phyloP scores from a whole-genome alignment of 2,113 vertebrate genomes.

The Chroicocephalus ridibundus region DNA sequence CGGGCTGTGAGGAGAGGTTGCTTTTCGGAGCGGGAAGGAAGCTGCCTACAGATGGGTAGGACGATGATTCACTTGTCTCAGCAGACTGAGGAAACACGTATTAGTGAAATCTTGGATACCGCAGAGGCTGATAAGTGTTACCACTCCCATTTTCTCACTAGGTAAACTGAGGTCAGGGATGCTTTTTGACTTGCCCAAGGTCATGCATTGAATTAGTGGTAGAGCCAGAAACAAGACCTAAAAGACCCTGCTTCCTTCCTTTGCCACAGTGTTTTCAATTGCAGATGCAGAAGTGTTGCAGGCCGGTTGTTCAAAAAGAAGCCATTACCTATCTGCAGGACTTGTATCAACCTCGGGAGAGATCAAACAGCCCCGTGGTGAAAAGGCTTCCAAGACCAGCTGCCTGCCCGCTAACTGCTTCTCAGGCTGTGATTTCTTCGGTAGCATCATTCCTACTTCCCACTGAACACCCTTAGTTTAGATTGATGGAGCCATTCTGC shows the following conservation, averaged over 20 bases:
- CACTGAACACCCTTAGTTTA: neutral
- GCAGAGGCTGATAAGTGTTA: neutral
- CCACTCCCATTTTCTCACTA: conserved; percentile 38
- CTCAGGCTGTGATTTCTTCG: neutral
- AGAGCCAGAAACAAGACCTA: conserved; percentile 45
- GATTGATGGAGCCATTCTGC: neutral
- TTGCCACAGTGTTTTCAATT: neutral
- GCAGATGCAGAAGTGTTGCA: conserved; percentile 6
- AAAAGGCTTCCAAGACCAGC: conserved; percentile 20
- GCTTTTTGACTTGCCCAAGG: conserved; percentile 38
- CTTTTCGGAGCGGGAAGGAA: neutral
- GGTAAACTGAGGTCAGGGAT: conserved; percentile 52
- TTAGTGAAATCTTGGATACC: neutral
- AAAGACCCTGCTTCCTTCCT: conserved; percentile 11
- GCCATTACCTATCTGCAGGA: neutral
- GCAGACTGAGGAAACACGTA: neutral
- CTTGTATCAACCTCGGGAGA: neutral
- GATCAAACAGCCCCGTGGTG: conserved; percentile 25
- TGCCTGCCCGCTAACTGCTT: conserved; percentile 14
- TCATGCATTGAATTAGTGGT: conserved; percentile 16
- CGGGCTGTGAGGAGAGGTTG: neutral
- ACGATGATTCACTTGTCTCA: neutral
- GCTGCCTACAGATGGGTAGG: neutral
- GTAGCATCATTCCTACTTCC: neutral
- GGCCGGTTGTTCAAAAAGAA: conserved; percentile 23